Base-by-base conservation (phyloP, 2,888 invertebrate species). In the Eupelmus urozonus region DNA sequence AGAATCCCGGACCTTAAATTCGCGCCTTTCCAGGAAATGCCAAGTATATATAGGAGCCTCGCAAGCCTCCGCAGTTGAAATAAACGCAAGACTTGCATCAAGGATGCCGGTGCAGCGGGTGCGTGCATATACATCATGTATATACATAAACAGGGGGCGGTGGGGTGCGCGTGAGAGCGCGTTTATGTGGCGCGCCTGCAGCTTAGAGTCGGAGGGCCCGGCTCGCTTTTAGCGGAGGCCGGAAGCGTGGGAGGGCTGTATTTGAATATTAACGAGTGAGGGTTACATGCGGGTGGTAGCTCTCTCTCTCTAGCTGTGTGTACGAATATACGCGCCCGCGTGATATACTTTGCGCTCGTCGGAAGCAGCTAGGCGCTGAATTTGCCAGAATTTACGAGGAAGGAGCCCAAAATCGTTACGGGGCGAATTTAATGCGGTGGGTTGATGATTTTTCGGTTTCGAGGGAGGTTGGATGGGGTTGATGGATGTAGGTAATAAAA, bases 251-350 rank as follows among this genome's bases (percentile, higher is more conserved):
- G 51, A 23, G 42, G 73, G 45, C 57, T 73, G 13, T 20, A 73
- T 73, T 73, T 73, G 73, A 73, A 73, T 73, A 73, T 73, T 73
- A 73, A 73, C 65, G 65, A 73, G 42, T 16, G 25, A 53, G 45
- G 45, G 16, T 51, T 51, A 7, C 1, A 11, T 40, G 40, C 16
- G 13, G 40, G 40, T 40, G 34, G 18, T 65, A n/a, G n/a, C n/a
- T n/a, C n/a, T n/a, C n/a, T n/a, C n/a, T n/a, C n/a, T n/a, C n/a
- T n/a, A n/a, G n/a, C 1, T 16, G 29, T 29, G 49, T 51, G 49
- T 25, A 16, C 11, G 27, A 11, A 3, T 23, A 25, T 23, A 27
- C 3, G 13, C 45, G 29, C 34, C 25, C 16, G 45, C 42, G 62
- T 40, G 40, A 51, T 59, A 49, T 60, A 62, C 62, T 51, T 69